Base-by-base conservation (phyloP, 2,888 invertebrate species). In the Coleophora deauratella region DNA sequence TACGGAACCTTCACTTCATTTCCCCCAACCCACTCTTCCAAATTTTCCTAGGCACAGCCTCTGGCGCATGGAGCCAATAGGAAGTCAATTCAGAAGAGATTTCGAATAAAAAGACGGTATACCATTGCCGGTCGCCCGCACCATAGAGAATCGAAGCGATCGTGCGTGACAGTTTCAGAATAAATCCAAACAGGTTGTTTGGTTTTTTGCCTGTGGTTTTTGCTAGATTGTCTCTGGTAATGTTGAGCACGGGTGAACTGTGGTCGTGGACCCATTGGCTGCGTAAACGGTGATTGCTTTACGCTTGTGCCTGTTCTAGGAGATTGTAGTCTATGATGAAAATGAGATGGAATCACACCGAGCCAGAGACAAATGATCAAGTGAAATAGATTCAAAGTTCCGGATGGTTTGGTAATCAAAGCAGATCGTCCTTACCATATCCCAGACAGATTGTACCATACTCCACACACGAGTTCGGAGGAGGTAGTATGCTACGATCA, bases 111-210 rank as follows among this genome's bases (percentile, higher is more conserved):
- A 45, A 49, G 40, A 44, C 33, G 45, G 35, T 31, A 33, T 36
- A 47, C 49, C 46, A 21, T 21, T 50, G 57, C 50, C 45, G 49
- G 52, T 43, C 41, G 50, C 51, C 54, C 37, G 44, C 31, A 43
- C 51, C 58, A 51, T 58, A 48, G 53, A 58, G 51, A 60, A 60
- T 54, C 44, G 54, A 45, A n/a, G 50, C 57, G 49, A 43, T 59
- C 62, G 62, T 62, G 62, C 62, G 56, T 53, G 41, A 57, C 56
- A 42, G 45, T 53, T 49, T 50, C 43, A 42, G 48, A 49, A 47
- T 50, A 52, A 52, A 57, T 53, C 45, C 57, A 60, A 62, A 60
- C 62, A 61, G 62, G 60, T 60, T 55, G 55, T 42, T 53, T 45
- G 37, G 47, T 51, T 55, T 54, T 58, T 52, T 49, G 35, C 42